A percentile compares a stretch with the other conserved stretches of the same genome.
Conservation (phyloP, 2,888 invertebrate genomes). For the Reticulitermes lucifugus region DNA sequence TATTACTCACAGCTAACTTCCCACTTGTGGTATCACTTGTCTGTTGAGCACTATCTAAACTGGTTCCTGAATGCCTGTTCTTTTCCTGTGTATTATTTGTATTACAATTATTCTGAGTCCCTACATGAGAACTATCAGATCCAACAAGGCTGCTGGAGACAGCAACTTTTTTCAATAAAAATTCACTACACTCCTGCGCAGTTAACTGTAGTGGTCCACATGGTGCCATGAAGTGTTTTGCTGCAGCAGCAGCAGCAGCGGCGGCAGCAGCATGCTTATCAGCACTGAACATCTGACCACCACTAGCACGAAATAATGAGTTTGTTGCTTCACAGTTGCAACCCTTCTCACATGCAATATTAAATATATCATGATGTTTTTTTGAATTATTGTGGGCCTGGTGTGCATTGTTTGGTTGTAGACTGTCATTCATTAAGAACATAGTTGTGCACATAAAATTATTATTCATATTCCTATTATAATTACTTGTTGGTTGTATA, state of each 20-base stretch:
- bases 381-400: slow-evolving; percentile 48
- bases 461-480: slow-evolving; percentile 52
- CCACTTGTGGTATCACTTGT: neutral
- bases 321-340: slow-evolving; percentile 63
- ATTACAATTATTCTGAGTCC: slow-evolving; percentile 12
- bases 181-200: slow-evolving; percentile 83
- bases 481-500: slow-evolving; percentile 32
- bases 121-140: slow-evolving; percentile 33
- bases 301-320: slow-evolving; percentile 60
- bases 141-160: slow-evolving; percentile 60
- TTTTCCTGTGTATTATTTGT: slow-evolving; percentile 41
- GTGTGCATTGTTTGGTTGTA: slow-evolving; percentile 52
- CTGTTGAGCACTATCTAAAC: slow-evolving; percentile 5
- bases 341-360: slow-evolving; percentile 56
- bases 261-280: slow-evolving; percentile 62
- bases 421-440: slow-evolving; percentile 54
- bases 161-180: slow-evolving; percentile 79
- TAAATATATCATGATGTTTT: slow-evolving; percentile 56
- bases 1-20: slow-evolving; percentile 14
- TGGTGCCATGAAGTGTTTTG: slow-evolving; percentile 77
- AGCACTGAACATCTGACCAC: slow-evolving; percentile 62
- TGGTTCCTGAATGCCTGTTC: slow-evolving; percentile 33
- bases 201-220: slow-evolving; percentile 79
- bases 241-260: slow-evolving; percentile 59
- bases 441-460: slow-evolving; percentile 54